Percentiles rank a stretch among this genome's conserved stretches.
Conservation (phyloP, 2,113 vertebrate species). For the Malaclemys terrapin region DNA sequence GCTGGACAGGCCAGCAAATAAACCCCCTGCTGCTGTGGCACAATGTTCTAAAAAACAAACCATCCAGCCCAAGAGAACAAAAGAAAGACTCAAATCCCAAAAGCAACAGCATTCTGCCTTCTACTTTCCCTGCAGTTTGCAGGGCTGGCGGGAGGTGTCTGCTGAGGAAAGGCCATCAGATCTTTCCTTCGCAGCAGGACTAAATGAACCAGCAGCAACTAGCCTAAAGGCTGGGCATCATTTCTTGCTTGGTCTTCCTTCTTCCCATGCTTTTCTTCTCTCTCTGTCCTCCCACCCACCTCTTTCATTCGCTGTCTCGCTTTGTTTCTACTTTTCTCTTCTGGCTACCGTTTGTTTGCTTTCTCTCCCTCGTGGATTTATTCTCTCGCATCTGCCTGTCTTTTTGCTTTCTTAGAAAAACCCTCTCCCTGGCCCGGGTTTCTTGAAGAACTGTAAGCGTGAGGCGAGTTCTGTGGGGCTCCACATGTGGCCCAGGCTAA, state of each 20-base stretch:
- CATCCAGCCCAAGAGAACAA: background rate
- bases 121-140: background rate
- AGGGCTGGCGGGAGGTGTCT: background rate
- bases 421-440: background rate
- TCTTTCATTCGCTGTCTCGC: background rate
- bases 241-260: background rate
- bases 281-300: background rate
- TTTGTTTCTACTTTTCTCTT: background rate
- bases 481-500: background rate
- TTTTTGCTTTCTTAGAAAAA: background rate
- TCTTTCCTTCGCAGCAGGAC: background rate
- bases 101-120: background rate
- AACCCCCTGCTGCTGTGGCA: background rate
- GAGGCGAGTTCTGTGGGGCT: background rate
- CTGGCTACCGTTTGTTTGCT: background rate
- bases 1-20: background rate
- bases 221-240: rapidly evolving
- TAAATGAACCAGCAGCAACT: background rate
- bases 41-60: background rate
- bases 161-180: background rate
- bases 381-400: background rate
- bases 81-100: background rate
- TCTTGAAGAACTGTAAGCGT: background rate
- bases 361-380: background rate
- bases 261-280: background rate